Evolutionary conservation across 1,140 invertebrate genomes (phyloP).

Genomic region (Drosophila azteca): DNA sequence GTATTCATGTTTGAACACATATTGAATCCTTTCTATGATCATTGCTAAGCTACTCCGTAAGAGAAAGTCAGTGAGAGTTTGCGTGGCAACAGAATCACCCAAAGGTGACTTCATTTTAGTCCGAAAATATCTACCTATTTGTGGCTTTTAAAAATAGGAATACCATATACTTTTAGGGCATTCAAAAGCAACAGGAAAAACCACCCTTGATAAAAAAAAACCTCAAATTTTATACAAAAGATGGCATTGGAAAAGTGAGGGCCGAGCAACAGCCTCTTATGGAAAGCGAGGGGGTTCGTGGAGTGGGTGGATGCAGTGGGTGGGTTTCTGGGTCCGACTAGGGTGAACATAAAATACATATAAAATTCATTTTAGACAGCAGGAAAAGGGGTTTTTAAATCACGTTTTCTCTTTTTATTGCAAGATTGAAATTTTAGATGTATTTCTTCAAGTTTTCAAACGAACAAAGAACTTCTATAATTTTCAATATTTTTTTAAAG

Average conservation of each 20-base stretch:
- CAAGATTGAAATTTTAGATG: conserved; percentile 19
- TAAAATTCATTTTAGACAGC: conserved; percentile 20
- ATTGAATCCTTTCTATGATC: no score
- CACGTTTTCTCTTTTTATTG: background rate
- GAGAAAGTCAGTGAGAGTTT: no score
- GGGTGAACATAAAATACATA: conserved; percentile 4
- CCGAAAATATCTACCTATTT: no score
- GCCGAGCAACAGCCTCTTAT: background rate
- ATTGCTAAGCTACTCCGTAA: no score
- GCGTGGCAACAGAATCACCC: no score
- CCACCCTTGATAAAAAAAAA: conserved; percentile 4
- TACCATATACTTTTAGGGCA: no score
- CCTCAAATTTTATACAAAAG: conserved; percentile 46
- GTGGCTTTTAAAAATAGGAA: no score
- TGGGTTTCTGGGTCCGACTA: no score
- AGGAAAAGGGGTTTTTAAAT: background rate
- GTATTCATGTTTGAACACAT: no score
- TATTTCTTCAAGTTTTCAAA: background rate
- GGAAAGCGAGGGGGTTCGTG: no score
- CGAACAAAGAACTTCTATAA: background rate
- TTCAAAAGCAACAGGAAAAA: background rate
- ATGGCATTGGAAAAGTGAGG: conserved; percentile 30
- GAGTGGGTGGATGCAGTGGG: no score
- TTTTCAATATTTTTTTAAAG: background rate
- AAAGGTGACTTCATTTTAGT: no score